Evolutionary conservation across 2,888 invertebrate species (phyloP).

Genomic region (Standfussiana lucernea): DNA sequence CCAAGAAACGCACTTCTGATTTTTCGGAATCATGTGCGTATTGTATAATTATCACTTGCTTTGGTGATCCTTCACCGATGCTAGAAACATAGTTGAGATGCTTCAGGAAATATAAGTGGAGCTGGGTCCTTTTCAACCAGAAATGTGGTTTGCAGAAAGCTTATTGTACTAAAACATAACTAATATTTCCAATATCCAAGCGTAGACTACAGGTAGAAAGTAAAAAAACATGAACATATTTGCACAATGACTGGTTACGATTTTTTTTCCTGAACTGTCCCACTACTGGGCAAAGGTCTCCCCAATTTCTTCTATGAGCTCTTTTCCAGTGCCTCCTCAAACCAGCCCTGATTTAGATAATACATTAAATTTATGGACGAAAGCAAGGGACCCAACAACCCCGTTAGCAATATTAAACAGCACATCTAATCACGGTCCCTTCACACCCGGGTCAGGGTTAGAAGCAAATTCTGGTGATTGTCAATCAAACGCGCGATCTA

Average conservation of each 20-base stretch:
- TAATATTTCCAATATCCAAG: too few species aligned
- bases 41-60: too few species aligned
- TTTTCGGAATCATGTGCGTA: too few species aligned
- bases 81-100: not conserved
- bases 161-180: not conserved
- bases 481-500: conserved; percentile 42
- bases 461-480: conserved; percentile 28
- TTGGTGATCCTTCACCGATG: too few species aligned
- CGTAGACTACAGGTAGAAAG: too few species aligned
- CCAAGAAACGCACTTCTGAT: too few species aligned
- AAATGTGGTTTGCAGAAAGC: not conserved
- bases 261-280: too few species aligned
- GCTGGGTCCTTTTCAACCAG: not conserved
- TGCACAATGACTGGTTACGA: not conserved
- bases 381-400: not conserved
- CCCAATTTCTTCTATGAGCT: too few species aligned
- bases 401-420: conserved; percentile 4
- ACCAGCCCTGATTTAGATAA: not conserved
- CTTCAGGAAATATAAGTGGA: not conserved
- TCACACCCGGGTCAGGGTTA: conserved; percentile 10
- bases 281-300: too few species aligned
- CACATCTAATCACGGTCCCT: conserved; percentile 31
- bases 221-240: not conserved
- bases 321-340: too few species aligned
- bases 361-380: not conserved